A percentile compares a stretch with the other conserved stretches of the same genome.
Evolutionary conservation across 2,888 invertebrate genomes (phyloP).

Genomic region (Platypus cylindrus): DNA sequence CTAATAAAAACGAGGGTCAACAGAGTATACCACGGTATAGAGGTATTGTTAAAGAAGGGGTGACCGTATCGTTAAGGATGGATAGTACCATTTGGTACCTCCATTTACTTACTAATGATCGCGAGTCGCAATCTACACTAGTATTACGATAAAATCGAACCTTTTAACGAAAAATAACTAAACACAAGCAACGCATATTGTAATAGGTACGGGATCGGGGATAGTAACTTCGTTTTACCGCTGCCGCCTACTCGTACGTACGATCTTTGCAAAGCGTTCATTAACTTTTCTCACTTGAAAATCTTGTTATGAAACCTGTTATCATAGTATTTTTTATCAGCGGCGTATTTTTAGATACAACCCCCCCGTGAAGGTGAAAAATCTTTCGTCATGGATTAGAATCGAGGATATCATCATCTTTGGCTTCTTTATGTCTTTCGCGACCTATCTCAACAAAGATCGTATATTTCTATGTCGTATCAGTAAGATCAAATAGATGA

Average conservation of each 20-base stretch:
- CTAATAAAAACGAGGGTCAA: constrained; percentile 10
- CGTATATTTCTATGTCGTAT: too few relatives aligned
- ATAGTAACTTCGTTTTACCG: constrained; percentile 9
- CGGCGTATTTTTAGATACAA: constrained; percentile 23
- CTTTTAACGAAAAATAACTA: constrained; percentile 8
- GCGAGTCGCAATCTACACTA: constrained; percentile 7
- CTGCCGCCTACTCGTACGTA: constrained; percentile 20
- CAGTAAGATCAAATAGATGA: too few relatives aligned
- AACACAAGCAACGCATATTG: constrained; percentile 7
- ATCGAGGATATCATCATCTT: constrained; percentile 6
- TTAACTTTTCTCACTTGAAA: constrained; percentile 28
- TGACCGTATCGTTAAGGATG: constrained; percentile 12
- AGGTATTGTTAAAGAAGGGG: constrained; percentile 12
- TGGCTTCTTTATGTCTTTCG: too few relatives aligned
- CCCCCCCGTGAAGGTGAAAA: constrained; percentile 13
- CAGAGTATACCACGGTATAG: constrained; percentile 12
- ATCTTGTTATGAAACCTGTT: constrained; percentile 34
- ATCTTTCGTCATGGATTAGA: constrained; percentile 9
- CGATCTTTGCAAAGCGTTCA: constrained; percentile 20
- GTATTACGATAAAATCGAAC: constrained; percentile 6
- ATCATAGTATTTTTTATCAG: too few relatives aligned
- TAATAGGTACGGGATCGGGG: too few relatives aligned
- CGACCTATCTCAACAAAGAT: constrained; percentile 11
- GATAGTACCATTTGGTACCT: constrained; percentile 12
- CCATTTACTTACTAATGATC: constrained; percentile 6